Conservation (phyloP, 1,140 invertebrate genomes). For the Zaprionus ghesquierei region DNA sequence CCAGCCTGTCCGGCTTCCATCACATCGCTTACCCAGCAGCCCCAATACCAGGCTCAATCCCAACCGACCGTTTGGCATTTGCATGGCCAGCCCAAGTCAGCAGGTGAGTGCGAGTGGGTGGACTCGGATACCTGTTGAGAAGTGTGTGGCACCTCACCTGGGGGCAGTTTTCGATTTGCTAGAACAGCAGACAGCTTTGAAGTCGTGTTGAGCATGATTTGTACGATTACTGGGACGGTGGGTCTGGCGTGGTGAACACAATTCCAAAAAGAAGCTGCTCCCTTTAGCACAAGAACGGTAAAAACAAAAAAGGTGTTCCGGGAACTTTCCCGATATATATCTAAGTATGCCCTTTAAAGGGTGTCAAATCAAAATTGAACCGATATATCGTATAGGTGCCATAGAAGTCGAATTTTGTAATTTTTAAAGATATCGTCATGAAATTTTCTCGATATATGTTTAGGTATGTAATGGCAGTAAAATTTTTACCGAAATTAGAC, state of each 20-base stretch:
- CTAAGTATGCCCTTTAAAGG: too few relatives aligned
- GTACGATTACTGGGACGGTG: conserved; percentile 20
- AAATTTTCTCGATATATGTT: too few relatives aligned
- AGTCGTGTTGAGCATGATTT: conserved; percentile 42
- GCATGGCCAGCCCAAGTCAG: conserved; percentile 6
- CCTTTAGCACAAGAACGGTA: neutral
- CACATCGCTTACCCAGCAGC: neutral
- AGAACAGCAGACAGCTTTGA: conserved; percentile 43
- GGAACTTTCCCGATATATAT: too few relatives aligned
- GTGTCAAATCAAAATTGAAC: too few relatives aligned
- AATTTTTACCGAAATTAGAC: too few relatives aligned
- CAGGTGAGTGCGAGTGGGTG: conserved; percentile 13
- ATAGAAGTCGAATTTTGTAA: too few relatives aligned
- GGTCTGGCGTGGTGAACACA: neutral
- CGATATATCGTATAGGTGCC: too few relatives aligned
- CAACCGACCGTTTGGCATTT: conserved; percentile 34
- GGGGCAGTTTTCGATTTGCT: conserved; percentile 54
- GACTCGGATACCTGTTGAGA: conserved; percentile 59
- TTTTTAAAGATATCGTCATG: too few relatives aligned
- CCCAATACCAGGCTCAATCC: neutral
- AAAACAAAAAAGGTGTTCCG: neutral
- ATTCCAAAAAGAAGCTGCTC: neutral
- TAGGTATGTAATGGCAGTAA: too few relatives aligned
- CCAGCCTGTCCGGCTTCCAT: neutral
- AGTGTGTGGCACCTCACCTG: conserved; percentile 35